Evolutionary conservation across 2,113 vertebrate species (phyloP).

Genomic region (Passer domesticus): DNA sequence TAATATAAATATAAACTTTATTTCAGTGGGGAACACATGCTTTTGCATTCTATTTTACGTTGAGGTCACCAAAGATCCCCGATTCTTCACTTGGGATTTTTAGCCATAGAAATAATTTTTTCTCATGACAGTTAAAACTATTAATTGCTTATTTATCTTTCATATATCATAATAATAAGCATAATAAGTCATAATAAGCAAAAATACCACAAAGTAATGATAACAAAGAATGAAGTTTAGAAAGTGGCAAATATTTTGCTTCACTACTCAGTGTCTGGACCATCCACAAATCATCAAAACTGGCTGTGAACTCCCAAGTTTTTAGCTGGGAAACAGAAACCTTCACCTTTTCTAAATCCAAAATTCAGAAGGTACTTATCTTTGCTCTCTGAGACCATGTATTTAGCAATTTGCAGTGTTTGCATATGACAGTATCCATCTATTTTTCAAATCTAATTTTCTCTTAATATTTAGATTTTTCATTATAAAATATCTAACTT

Average conservation of each 20-base stretch:
- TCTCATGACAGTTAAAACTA: neutral
- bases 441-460: neutral
- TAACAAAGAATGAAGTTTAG: neutral
- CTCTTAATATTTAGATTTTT: neutral
- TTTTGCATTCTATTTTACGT: neutral
- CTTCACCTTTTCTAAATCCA: neutral
- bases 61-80: neutral
- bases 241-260: neutral
- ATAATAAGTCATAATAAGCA: neutral
- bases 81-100: neutral
- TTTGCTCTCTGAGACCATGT: neutral
- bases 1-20: neutral
- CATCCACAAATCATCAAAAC: neutral
- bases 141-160: neutral
- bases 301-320: neutral
- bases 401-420: neutral
- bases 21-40: neutral
- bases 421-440: neutral
- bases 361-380: neutral
- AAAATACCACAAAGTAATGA: neutral
- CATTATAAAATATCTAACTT: neutral
- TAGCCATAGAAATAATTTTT: neutral
- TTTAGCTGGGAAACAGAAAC: neutral
- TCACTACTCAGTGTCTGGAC: neutral
- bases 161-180: too few species aligned